phyloP scores from a whole-genome alignment of 2,888 invertebrate species.

The Conus canariensis region DNA sequence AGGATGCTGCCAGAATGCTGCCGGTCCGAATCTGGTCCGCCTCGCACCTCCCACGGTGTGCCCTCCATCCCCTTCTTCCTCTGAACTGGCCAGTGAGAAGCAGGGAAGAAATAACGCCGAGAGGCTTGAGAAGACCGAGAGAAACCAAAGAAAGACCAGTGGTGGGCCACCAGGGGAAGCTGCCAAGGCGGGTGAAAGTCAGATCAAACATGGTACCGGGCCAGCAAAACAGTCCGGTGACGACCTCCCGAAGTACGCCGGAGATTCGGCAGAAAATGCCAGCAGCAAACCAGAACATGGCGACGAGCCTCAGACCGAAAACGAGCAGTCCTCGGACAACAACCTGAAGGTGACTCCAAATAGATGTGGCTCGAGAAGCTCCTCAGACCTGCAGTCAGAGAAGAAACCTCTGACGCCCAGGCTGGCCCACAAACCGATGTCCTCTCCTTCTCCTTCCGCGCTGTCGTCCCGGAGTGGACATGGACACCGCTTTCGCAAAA shows the following conservation, averaged over 20 bases:
- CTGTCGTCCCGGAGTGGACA: neutral
- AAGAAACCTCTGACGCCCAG: neutral
- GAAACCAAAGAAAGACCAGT: neutral
- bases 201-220: neutral
- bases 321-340: neutral
- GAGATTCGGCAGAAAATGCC: neutral
- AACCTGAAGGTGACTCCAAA: neutral
- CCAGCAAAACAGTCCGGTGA: neutral
- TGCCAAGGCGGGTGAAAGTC: neutral
- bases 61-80: conserved; percentile 11
- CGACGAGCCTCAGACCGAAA: neutral
- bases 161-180: neutral
- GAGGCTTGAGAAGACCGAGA: too few relatives aligned
- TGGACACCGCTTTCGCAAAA: neutral
- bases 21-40: neutral
- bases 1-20: neutral
- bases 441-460: neutral
- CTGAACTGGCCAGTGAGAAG: neutral
- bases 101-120: neutral
- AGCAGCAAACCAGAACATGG: too few relatives aligned
- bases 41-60: neutral
- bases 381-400: neutral
- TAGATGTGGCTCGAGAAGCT: neutral
- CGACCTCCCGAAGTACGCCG: neutral
- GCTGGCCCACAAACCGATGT: neutral